phyloP scores from a whole-genome alignment of 1,140 invertebrate species.

The Drosophila kepulauana region DNA sequence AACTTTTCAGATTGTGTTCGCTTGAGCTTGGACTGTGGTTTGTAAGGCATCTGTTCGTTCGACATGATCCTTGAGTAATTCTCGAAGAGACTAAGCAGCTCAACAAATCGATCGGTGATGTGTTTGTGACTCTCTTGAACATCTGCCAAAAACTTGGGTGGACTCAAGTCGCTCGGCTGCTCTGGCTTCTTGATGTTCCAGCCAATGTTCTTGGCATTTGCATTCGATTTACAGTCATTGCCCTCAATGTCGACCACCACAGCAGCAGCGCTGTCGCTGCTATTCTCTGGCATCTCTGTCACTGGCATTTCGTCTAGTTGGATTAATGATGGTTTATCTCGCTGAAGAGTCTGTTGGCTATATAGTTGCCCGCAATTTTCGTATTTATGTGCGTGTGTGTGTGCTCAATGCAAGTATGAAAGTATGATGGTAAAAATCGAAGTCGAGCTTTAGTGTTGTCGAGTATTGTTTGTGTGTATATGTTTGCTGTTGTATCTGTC shows the following conservation, averaged over 20 bases:
- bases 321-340: slow-evolving; percentile 6
- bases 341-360: slow-evolving; percentile 1
- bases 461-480: slow-evolving; percentile 20
- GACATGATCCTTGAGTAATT: slow-evolving; percentile 51
- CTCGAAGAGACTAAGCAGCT: slow-evolving; percentile 62
- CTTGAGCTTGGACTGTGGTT: slow-evolving; percentile 28
- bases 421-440: slow-evolving; percentile 19
- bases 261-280: background rate
- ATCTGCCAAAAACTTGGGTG: slow-evolving; percentile 43
- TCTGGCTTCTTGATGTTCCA: slow-evolving; percentile 35
- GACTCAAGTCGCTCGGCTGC: background rate
- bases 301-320: slow-evolving; percentile 7
- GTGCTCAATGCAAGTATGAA: slow-evolving; percentile 9
- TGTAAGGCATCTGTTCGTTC: slow-evolving; percentile 20
- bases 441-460: slow-evolving; percentile 13
- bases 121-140: slow-evolving; percentile 58
- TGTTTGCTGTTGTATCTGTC: slow-evolving; percentile 1
- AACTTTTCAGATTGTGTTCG: slow-evolving; percentile 46
- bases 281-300: slow-evolving; percentile 2
- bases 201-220: slow-evolving; percentile 24
- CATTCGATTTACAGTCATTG: slow-evolving; percentile 13
- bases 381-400: slow-evolving; percentile 1
- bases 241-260: slow-evolving; percentile 1
- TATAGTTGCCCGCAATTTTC: background rate
- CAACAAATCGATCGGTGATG: slow-evolving; percentile 57